These are phyloP conservation scores for Acanthopleura granulata DNA, from an alignment of 2,888 invertebrate species.

Conservation along the genomic window DNA sequence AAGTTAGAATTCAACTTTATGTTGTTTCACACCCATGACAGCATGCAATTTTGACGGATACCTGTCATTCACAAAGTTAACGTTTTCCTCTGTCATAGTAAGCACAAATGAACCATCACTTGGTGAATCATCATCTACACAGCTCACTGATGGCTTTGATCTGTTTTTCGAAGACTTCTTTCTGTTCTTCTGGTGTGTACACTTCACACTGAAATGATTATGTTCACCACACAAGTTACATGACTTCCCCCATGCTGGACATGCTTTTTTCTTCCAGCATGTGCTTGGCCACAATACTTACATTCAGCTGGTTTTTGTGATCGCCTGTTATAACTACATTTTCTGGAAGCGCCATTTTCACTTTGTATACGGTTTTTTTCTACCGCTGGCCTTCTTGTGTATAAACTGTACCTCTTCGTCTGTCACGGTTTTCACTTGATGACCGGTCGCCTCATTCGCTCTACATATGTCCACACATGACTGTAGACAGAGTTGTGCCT, in stretches of 20 bases:
- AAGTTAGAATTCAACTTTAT: neutral
- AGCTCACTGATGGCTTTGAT: neutral
- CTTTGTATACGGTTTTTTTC: neutral
- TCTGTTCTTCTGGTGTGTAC: neutral
- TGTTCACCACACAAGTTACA: constrained; percentile 8
- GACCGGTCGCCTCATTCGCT: constrained; percentile 24
- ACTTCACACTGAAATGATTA: constrained; percentile 10
- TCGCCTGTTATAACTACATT: neutral
- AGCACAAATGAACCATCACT: neutral
- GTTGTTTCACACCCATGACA: neutral
- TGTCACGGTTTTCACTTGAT: constrained; percentile 17
- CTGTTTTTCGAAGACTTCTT: neutral
- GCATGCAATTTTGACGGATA: neutral
- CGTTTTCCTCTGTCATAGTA: neutral
- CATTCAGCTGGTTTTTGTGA: constrained; percentile 1
- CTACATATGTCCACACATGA: constrained; percentile 27
- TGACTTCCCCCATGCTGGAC: constrained; percentile 17
- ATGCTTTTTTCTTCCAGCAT: neutral
- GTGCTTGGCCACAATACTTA: neutral
- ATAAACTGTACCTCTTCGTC: constrained; percentile 15
- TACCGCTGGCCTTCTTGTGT: neutral
- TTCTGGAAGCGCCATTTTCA: neutral
- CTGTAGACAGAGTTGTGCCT: constrained; percentile 24
- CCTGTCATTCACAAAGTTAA: neutral
- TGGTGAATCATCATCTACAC: neutral